Evolutionary conservation across 1,140 invertebrate species (phyloP).

Genomic region (Lucilia sericata): DNA sequence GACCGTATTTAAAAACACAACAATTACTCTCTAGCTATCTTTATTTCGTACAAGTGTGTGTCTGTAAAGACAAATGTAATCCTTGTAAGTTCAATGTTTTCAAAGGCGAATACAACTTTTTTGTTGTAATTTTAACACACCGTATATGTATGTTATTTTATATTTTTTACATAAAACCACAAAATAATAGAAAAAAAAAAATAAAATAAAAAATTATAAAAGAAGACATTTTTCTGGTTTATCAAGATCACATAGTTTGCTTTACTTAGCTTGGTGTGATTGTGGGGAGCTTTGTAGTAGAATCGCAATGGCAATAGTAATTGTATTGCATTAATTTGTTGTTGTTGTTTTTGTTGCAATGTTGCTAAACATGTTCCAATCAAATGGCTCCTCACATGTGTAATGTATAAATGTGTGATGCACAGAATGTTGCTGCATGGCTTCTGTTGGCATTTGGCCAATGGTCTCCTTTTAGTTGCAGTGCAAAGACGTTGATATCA

Average conservation of each 20-base stretch:
- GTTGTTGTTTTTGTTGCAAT: neutral
- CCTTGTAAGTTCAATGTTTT: no score
- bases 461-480: constrained; percentile 34
- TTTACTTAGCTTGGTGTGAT: neutral
- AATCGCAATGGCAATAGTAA: neutral
- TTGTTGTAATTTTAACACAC: no score
- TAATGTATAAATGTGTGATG: neutral
- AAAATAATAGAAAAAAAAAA: neutral
- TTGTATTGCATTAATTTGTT: neutral
- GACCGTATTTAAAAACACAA: no score
- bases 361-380: constrained; percentile 33
- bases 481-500: constrained; percentile 22
- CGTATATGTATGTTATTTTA: no score
- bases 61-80: no score
- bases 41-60: no score
- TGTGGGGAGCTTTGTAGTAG: neutral
- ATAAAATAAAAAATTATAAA: neutral
- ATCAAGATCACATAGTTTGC: constrained; percentile 19
- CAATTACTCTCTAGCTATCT: no score
- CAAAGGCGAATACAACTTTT: no score
- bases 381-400: neutral
- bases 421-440: constrained; percentile 34
- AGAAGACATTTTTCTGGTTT: constrained; percentile 42
- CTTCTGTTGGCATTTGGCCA: constrained; percentile 32
- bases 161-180: no score